Evolutionary conservation across 2,888 invertebrate genomes (phyloP).

Genomic region (Anorthoa munda): DNA sequence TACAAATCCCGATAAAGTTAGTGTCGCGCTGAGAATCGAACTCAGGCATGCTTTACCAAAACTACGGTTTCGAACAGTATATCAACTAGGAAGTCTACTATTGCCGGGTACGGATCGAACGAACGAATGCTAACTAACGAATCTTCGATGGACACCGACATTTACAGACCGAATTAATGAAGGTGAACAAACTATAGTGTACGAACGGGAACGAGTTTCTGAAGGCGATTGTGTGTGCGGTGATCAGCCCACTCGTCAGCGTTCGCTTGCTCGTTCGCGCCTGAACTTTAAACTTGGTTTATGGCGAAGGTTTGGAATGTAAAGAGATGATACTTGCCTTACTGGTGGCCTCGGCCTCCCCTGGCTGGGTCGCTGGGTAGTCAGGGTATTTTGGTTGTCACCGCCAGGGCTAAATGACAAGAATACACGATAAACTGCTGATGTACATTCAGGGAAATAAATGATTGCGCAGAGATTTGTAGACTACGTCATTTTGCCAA

Average conservation of each 20-base stretch:
- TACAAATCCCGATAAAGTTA: neutral
- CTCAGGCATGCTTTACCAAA: neutral
- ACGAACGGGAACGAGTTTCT: no score
- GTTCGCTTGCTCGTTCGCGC: no score
- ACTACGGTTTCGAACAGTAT: neutral
- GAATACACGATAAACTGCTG: neutral
- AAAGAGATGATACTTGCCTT: slow-evolving; percentile 65
- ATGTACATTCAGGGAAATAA: neutral
- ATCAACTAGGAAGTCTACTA: neutral
- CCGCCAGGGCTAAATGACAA: slow-evolving; percentile 54
- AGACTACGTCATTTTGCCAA: neutral
- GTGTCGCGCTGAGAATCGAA: neutral
- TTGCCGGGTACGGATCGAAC: no score
- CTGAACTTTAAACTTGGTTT: no score
- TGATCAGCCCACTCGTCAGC: no score
- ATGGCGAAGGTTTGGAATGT: no score
- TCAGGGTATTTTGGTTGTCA: slow-evolving; percentile 42
- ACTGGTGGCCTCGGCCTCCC: slow-evolving; percentile 54
- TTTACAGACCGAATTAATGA: no score
- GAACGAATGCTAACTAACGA: no score
- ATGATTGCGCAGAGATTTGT: neutral
- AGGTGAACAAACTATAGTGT: no score
- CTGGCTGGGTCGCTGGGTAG: slow-evolving; percentile 45
- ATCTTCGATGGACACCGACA: no score
- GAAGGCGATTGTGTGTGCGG: no score